Evolutionary conservation across 2,888 invertebrate species (phyloP), one percentile per base, ranked within the genome.

Genomic region (Eupithecia vulgata): DNA sequence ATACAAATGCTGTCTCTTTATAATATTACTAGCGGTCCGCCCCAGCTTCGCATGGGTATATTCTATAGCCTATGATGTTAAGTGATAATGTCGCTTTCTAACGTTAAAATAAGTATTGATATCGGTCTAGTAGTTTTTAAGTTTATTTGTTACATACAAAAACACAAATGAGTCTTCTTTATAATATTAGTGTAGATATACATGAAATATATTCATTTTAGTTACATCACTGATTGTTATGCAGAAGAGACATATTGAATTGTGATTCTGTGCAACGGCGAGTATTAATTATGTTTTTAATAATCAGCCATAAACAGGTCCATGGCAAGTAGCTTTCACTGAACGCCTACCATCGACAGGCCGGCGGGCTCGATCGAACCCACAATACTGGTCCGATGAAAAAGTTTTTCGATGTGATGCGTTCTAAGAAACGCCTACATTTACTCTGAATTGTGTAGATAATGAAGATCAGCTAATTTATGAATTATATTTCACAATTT

Each of bases 381-480:
- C 79, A 83, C 82, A 78, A 82, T 82, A 84, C 85, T 79, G 82
- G 87, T 85, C 84, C 81, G 76, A 76, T 77, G 75, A 82, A 84
- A 83, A 82, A 75, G 69, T 77, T 77, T 79, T 76, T 81, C 76
- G 64, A 77, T 12, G 70, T 70, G 71, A 72, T 78, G 71, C 76
- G 74, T 80, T 79, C 76, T 68, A 73, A 77, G 76, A 80, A 84
- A 80, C 84, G 81, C 83, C 85, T 81, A 84, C 84, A 78, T 82
- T 80, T 74, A 77, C 75, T 77, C 79, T 79, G 79, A 85, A 85
- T 85, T 37, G 37, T 37, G 81, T 82, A 87, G 80, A 84, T 89
- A 91, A 93, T 91, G 91, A 91, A 85, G 84, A 83, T 84, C 81
- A 82, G 81, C 84, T 88, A 87, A 89, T 89, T 79, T 90, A 87